phyloP scores from a whole-genome alignment of 2,113 vertebrate species.

The Laticauda colubrina region DNA sequence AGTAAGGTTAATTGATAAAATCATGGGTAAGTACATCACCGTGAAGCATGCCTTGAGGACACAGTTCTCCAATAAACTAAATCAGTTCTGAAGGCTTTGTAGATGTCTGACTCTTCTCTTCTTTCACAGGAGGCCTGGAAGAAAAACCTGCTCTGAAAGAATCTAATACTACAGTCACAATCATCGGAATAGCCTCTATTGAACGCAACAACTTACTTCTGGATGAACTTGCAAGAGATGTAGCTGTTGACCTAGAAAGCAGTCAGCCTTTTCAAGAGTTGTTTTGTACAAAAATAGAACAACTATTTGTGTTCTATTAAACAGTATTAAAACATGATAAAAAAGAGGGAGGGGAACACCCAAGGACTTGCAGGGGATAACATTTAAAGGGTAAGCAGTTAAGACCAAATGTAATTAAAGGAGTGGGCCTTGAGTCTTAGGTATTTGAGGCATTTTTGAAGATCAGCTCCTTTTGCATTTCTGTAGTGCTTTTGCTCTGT shows the following conservation, averaged over 20 bases:
- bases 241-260: background rate
- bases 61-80: background rate
- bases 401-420: background rate
- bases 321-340: background rate
- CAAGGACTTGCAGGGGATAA: background rate
- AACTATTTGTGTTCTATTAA: too few species aligned
- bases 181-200: background rate
- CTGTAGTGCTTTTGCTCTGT: background rate
- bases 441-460: background rate
- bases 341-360: background rate
- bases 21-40: background rate
- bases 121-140: background rate
- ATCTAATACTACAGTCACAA: background rate
- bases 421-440: background rate
- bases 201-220: background rate
- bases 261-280: background rate
- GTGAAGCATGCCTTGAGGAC: too few species aligned
- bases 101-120: background rate
- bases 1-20: background rate
- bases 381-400: background rate
- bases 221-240: background rate
- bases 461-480: background rate
- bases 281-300: background rate
- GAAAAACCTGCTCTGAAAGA: background rate
- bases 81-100: background rate